Conservation (phyloP, 2,797 vertebrate species). For the Cirrhinus molitorella region DNA sequence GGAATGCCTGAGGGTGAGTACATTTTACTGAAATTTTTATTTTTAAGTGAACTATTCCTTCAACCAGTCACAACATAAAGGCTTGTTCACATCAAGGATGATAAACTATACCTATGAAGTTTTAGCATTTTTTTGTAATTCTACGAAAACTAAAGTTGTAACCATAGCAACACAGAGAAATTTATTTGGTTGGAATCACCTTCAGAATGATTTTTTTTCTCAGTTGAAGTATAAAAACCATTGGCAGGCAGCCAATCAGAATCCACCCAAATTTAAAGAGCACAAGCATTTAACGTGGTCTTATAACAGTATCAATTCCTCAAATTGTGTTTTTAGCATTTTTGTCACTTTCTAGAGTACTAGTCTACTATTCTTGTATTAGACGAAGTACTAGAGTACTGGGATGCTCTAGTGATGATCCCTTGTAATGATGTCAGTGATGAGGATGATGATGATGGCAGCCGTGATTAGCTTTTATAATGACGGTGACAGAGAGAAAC, state of each 20-base stretch:
- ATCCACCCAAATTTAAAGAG: neutral
- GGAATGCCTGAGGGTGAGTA: neutral
- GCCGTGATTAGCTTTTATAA: neutral
- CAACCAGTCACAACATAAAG: neutral
- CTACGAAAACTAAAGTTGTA: neutral
- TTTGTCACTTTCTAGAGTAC: neutral
- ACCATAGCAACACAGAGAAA: neutral
- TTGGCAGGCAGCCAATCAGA: neutral
- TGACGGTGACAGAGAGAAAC: neutral
- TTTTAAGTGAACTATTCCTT: neutral
- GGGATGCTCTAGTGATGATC: neutral
- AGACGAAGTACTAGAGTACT: neutral
- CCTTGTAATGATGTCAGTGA: neutral
- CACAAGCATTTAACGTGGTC: neutral
- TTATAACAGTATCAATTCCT: neutral
- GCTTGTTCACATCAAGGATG: neutral
- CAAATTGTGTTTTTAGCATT: neutral
- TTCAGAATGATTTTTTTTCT: neutral
- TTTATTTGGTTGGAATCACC: neutral
- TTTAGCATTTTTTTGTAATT: neutral
- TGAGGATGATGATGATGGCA: neutral
- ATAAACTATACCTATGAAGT: neutral
- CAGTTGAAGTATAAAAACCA: neutral
- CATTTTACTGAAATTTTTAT: neutral
- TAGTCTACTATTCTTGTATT: neutral